These are phyloP conservation scores for Lepas anatifera DNA, from an alignment of 2,888 invertebrate species.

Conservation along the genomic window DNA sequence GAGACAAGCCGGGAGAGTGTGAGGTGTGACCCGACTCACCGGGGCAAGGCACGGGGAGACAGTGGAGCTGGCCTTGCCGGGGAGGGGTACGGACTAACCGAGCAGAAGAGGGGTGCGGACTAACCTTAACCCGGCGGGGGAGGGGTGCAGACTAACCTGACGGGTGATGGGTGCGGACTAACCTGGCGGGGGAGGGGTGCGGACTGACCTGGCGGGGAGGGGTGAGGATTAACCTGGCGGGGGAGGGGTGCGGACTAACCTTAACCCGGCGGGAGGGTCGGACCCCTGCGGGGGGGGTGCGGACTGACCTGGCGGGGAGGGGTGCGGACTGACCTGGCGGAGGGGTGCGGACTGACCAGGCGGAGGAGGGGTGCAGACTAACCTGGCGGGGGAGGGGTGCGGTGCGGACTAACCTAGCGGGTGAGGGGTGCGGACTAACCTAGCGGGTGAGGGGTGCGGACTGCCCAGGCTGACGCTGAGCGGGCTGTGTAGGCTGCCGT, in stretches of 20 bases:
- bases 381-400: not conserved
- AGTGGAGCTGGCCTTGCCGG: too few species aligned
- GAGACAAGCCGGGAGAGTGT: too few species aligned
- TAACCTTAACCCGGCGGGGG: not conserved
- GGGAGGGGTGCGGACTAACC: not conserved
- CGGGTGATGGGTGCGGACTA: not conserved
- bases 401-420: not conserved
- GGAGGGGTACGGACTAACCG: too few species aligned
- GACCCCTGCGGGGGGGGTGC: too few species aligned
- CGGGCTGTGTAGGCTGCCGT: conserved; percentile 7
- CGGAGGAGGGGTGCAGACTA: not conserved
- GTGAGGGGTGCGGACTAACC: not conserved
- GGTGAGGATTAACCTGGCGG: not conserved
- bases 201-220: not conserved
- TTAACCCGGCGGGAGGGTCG: not conserved
- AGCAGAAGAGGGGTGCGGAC: not conserved
- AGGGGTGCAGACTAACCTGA: not conserved
- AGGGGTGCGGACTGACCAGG: not conserved
- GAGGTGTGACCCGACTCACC: too few species aligned
- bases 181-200: not conserved
- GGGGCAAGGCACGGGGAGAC: too few species aligned
- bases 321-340: too few species aligned
- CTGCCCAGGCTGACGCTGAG: conserved; percentile 1
- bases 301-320: too few species aligned
- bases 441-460: not conserved